A percentile compares a stretch with the other conserved stretches of the same genome.
phyloP scores from a whole-genome alignment of 2,797 vertebrate species.

The Sphaeramia orbicularis region DNA sequence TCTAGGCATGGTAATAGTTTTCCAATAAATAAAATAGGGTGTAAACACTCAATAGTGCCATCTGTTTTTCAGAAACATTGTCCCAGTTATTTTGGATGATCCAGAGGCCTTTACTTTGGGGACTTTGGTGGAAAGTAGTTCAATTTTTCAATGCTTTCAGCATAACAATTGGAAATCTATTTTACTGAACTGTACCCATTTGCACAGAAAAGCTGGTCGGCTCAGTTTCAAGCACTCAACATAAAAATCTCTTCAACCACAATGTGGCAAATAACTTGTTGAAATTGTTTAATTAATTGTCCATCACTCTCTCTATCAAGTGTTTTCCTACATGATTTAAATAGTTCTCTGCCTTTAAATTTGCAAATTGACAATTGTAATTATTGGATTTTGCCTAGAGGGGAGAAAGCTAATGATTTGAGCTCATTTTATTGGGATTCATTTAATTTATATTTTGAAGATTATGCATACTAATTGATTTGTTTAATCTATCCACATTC shows the following conservation, averaged over 20 bases:
- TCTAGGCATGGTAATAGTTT: too few relatives aligned
- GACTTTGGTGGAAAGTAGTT: slow-evolving; percentile 1
- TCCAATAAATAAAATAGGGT: too few relatives aligned
- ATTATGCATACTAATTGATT: slow-evolving; percentile 62
- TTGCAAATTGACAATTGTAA: slow-evolving; percentile 65
- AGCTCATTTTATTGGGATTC: slow-evolving; percentile 61
- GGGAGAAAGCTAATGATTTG: slow-evolving; percentile 55
- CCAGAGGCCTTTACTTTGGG: background rate
- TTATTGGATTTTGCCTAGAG: slow-evolving; percentile 53
- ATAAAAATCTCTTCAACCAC: slow-evolving; percentile 20
- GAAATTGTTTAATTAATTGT: slow-evolving; percentile 49
- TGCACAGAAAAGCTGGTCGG: background rate
- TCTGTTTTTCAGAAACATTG: background rate
- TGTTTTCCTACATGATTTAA: slow-evolving; percentile 56
- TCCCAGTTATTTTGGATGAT: background rate
- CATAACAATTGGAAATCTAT: background rate
- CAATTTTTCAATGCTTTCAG: background rate
- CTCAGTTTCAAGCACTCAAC: background rate
- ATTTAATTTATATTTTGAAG: slow-evolving; percentile 65
- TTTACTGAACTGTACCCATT: background rate
- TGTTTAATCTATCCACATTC: slow-evolving; percentile 57
- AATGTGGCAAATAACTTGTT: slow-evolving; percentile 42
- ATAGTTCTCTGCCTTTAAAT: slow-evolving; percentile 50
- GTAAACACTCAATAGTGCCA: background rate
- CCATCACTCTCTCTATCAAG: slow-evolving; percentile 14